Conservation (phyloP, 2,797 vertebrate species). For the Strix occidentalis region DNA sequence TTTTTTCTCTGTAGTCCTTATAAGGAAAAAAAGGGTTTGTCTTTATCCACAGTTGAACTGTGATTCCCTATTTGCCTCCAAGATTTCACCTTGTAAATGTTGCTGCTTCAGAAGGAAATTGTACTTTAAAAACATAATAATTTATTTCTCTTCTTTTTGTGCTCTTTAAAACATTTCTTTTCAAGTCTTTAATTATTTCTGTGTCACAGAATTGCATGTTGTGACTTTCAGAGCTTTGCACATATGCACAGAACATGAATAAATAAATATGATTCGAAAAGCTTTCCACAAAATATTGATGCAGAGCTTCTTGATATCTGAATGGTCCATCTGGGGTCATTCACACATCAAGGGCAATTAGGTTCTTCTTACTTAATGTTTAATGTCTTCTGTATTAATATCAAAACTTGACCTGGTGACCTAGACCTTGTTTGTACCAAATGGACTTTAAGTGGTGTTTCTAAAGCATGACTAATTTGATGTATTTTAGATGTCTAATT, state of each 20-base stretch:
- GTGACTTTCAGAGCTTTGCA: not conserved
- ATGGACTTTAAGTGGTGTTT: not conserved
- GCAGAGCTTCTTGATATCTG: not conserved
- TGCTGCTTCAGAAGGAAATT: not conserved
- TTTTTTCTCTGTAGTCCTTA: not conserved
- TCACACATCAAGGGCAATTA: not conserved
- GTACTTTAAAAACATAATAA: not conserved
- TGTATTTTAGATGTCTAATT: not conserved
- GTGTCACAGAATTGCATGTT: not conserved
- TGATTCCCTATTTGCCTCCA: not conserved
- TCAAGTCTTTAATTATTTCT: not conserved
- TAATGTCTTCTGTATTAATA: not conserved
- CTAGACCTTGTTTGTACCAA: not conserved
- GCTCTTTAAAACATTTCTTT: not conserved
- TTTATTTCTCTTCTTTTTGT: not conserved
- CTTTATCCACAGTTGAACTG: not conserved
- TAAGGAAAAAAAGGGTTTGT: not conserved
- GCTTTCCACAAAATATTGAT: not conserved
- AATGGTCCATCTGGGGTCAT: not conserved
- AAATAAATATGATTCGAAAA: not conserved
- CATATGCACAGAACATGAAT: not conserved
- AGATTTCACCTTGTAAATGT: not conserved
- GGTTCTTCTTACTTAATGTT: not conserved
- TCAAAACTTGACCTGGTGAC: not conserved
- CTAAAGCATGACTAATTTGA: not conserved